These are phyloP conservation scores for Panthera uncia DNA, from an alignment of 2,113 vertebrate genomes.

Conservation along the genomic window DNA sequence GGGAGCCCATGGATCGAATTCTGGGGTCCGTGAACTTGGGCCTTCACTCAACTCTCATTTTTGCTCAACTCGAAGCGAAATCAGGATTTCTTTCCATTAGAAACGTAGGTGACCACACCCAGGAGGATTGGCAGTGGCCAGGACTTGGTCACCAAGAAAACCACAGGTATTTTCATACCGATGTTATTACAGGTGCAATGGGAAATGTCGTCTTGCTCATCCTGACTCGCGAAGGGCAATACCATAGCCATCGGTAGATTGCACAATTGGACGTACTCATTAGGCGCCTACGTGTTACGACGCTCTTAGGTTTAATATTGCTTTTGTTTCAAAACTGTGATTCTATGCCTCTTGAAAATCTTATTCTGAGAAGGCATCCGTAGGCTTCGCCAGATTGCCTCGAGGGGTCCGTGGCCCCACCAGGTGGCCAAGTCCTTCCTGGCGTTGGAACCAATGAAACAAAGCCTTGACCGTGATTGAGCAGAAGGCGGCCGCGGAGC, in stretches of 20 bases:
- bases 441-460: not conserved
- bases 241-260: not conserved
- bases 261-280: not conserved
- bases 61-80: not conserved
- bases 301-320: not conserved
- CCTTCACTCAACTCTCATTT: not conserved
- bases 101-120: not conserved
- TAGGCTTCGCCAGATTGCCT: not conserved
- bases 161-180: not conserved
- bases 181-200: not conserved
- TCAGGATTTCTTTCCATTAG: not conserved
- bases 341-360: not conserved
- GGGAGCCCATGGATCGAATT: not conserved
- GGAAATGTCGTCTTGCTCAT: not conserved
- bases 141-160: not conserved
- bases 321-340: not conserved
- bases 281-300: not conserved
- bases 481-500: not conserved
- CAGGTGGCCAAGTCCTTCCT: not conserved
- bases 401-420: fast-evolving
- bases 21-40: not conserved
- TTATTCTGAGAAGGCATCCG: not conserved
- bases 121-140: too few species aligned
- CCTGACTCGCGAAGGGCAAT: not conserved
- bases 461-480: not conserved